Conservation (phyloP, 1,140 invertebrate species). For the Condylostylus longicornis region DNA sequence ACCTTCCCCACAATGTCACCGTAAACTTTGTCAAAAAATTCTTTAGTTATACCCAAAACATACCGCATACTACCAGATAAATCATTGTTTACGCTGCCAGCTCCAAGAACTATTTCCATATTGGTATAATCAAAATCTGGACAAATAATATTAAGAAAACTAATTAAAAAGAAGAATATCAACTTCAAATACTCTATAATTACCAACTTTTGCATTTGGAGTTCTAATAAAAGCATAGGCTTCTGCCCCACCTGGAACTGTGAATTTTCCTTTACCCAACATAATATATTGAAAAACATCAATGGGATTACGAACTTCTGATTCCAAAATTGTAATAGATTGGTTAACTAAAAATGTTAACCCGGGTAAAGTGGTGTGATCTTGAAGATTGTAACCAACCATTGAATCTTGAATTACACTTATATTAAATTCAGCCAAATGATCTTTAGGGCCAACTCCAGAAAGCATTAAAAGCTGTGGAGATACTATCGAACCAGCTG, state of each 20-base stretch:
- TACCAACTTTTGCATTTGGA: conserved; percentile 25
- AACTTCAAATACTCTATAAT: neutral
- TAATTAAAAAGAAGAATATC: conserved; percentile 1
- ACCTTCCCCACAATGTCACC: conserved; percentile 32
- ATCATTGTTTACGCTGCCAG: conserved; percentile 55
- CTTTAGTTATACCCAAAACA: conserved; percentile 44
- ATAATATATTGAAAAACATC: conserved; percentile 41
- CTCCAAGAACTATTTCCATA: conserved; percentile 60
- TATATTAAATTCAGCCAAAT: conserved; percentile 42
- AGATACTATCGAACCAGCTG: conserved; percentile 56
- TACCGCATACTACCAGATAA: conserved; percentile 47
- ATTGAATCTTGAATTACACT: conserved; percentile 45
- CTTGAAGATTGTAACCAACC: conserved; percentile 67
- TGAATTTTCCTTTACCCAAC: conserved; percentile 45
- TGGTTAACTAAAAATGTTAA: conserved; percentile 52
- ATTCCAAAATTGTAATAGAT: conserved; percentile 37
- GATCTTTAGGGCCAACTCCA: conserved; percentile 59
- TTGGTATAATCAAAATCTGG: conserved; percentile 41
- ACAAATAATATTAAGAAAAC: conserved; percentile 1
- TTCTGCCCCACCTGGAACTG: conserved; percentile 54
- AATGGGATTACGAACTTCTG: conserved; percentile 31
- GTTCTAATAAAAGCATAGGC: conserved; percentile 53
- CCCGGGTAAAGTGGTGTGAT: conserved; percentile 55
- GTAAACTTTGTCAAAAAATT: conserved; percentile 44
- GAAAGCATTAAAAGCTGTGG: conserved; percentile 68